Conservation (phyloP, 2,888 invertebrate genomes). For the Trachelus stipa region DNA sequence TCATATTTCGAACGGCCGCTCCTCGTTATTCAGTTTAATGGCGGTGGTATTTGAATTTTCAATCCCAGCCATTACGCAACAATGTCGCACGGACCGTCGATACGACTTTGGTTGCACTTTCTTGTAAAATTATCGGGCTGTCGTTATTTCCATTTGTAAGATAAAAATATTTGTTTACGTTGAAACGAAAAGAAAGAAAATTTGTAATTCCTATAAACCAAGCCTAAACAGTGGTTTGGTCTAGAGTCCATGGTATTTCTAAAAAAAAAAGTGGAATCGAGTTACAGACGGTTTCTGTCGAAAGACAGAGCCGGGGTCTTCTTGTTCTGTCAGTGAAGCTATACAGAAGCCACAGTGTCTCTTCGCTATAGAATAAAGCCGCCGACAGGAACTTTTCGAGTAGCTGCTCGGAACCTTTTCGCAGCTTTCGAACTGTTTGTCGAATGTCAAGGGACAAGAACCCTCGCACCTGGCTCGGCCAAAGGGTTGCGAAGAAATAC, state of each 20-base stretch:
- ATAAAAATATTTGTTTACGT: not conserved
- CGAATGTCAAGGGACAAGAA: constrained; percentile 40
- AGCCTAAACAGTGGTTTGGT: not conserved
- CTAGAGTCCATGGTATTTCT: not conserved
- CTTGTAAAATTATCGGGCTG: not conserved
- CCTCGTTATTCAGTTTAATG: constrained; percentile 67
- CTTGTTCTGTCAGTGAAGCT: not conserved
- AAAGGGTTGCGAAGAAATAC: constrained; percentile 36
- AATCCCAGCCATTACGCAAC: constrained; percentile 48
- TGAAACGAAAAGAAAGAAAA: not conserved
- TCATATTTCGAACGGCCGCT: constrained; percentile 66
- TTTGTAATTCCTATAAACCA: not conserved
- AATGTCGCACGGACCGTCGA: constrained; percentile 10
- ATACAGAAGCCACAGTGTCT: constrained; percentile 12
- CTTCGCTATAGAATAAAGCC: constrained; percentile 15
- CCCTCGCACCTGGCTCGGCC: constrained; percentile 46
- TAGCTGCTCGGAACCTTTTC: constrained; percentile 17
- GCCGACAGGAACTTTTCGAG: constrained; percentile 18
- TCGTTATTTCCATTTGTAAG: not conserved
- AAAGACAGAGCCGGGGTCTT: not conserved
- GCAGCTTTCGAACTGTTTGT: constrained; percentile 46
- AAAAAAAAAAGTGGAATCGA: not conserved
- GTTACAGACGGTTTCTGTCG: not conserved
- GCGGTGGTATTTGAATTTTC: constrained; percentile 65
- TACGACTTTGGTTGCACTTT: not conserved